Percentiles rank a stretch among this genome's conserved stretches.
These are phyloP conservation scores for Neosilurus mollespiculum DNA, from an alignment of 2,797 vertebrate species.

Conservation along the genomic window DNA sequence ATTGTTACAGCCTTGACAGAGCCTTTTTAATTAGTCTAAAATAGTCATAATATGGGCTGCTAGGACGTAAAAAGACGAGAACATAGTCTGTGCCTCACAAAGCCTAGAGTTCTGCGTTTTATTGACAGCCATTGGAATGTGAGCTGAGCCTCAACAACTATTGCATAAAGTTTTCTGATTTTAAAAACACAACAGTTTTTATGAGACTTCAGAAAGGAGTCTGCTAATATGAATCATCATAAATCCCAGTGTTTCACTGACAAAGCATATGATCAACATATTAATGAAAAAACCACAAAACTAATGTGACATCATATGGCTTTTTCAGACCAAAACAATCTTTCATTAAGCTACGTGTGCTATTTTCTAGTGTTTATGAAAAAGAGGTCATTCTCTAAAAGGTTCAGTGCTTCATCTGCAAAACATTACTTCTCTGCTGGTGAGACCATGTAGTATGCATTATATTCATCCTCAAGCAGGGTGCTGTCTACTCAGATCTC, in stretches of 20 bases:
- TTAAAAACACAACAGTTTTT: not conserved
- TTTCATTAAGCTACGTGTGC: slow-evolving; percentile 44
- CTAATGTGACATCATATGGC: slow-evolving; percentile 24
- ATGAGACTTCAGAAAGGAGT: not conserved
- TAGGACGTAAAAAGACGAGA: not conserved
- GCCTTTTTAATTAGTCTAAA: too few relatives aligned
- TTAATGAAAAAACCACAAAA: slow-evolving; percentile 23
- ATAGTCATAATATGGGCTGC: not conserved
- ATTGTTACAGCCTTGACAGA: too few relatives aligned
- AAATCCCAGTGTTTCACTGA: not conserved
- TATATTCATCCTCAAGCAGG: slow-evolving; percentile 34
- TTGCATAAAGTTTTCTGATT: not conserved
- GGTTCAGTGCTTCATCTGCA: slow-evolving; percentile 29
- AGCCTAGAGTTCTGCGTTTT: not conserved
- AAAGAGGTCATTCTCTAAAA: slow-evolving; percentile 34
- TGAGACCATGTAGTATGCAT: slow-evolving; percentile 38
- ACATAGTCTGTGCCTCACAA: not conserved
- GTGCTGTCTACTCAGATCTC: slow-evolving; percentile 40
- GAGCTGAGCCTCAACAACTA: not conserved
- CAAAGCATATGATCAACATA: not conserved
- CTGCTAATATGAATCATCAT: not conserved
- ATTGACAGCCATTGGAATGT: slow-evolving; percentile 3
- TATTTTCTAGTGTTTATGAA: slow-evolving; percentile 43
- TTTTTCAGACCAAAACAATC: slow-evolving; percentile 33
- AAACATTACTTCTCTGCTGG: slow-evolving; percentile 39